Evolutionary conservation across 2,888 invertebrate genomes (phyloP).

Genomic region (Arge pagana): DNA sequence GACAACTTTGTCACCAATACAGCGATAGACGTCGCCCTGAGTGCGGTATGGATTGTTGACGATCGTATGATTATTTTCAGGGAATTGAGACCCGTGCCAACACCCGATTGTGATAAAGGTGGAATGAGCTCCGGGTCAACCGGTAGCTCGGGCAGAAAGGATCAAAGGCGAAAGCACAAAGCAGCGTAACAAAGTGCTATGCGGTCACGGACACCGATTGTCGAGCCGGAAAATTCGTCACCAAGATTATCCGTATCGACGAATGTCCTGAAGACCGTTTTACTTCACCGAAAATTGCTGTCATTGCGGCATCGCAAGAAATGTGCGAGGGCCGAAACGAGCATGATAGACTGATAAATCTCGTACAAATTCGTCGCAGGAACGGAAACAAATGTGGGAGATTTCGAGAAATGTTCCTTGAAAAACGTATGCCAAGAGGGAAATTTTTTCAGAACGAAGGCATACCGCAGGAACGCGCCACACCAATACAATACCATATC

Average conservation of each 20-base stretch:
- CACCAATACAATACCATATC: slow-evolving; percentile 16
- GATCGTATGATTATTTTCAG: slow-evolving; percentile 57
- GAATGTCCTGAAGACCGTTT: slow-evolving; percentile 49
- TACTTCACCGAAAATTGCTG: slow-evolving; percentile 48
- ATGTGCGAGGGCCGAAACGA: slow-evolving; percentile 4
- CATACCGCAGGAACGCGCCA: too few species aligned
- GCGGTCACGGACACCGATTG: slow-evolving; percentile 37
- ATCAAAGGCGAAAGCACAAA: slow-evolving; percentile 73
- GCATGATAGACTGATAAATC: slow-evolving; percentile 14
- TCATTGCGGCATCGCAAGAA: slow-evolving; percentile 40
- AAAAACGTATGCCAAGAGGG: slow-evolving; percentile 2
- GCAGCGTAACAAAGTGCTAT: slow-evolving; percentile 63
- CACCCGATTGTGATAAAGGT: slow-evolving; percentile 58
- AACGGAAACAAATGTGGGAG: background rate
- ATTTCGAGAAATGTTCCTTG: background rate
- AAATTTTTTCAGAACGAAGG: slow-evolving; percentile 10
- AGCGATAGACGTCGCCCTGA: slow-evolving; percentile 45
- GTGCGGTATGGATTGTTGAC: slow-evolving; percentile 3
- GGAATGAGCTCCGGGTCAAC: slow-evolving; percentile 34
- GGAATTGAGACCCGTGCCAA: slow-evolving; percentile 70
- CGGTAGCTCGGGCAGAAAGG: slow-evolving; percentile 51
- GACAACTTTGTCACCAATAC: slow-evolving; percentile 51
- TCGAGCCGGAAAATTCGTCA: slow-evolving; percentile 47
- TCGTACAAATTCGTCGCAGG: background rate
- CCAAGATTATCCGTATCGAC: slow-evolving; percentile 36